Percentiles rank a stretch among this genome's conserved stretches.
phyloP scores from a whole-genome alignment of 2,797 vertebrate species.

The Argyrosomus regius region DNA sequence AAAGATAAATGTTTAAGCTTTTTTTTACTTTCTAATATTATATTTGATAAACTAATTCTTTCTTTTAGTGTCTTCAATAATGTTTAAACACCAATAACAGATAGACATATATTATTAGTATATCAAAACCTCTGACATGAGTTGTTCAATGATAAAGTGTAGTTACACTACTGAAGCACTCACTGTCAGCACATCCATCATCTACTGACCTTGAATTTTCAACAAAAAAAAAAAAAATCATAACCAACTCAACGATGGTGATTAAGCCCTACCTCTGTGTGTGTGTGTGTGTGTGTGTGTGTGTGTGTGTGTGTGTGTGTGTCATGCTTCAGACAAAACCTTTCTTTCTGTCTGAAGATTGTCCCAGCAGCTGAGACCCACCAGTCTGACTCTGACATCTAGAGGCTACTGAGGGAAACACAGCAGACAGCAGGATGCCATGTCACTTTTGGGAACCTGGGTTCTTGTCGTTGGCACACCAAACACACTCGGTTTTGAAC shows the following conservation, averaged over 20 bases:
- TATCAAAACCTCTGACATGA: background rate
- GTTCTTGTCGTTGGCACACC: too few species aligned
- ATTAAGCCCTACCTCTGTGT: background rate
- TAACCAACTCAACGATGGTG: constrained; percentile 17
- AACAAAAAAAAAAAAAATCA: background rate
- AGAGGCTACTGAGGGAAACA: constrained; percentile 29
- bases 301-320: background rate
- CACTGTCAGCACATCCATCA: constrained; percentile 8
- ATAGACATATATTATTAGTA: too few species aligned
- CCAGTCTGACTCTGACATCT: constrained; percentile 21
- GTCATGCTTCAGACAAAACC: constrained; percentile 1
- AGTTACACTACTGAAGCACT: background rate
- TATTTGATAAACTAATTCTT: too few species aligned
- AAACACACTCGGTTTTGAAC: too few species aligned
- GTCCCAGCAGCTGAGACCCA: background rate
- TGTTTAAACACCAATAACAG: background rate
- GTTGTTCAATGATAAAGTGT: background rate
- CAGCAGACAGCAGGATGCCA: background rate
- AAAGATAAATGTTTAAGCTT: too few species aligned
- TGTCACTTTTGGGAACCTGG: too few species aligned
- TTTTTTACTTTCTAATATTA: too few species aligned
- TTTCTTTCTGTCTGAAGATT: background rate
- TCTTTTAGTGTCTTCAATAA: background rate
- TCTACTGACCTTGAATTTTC: constrained; percentile 18
- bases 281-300: background rate